A percentile compares a stretch with the other conserved stretches of the same genome.
Evolutionary conservation across 2,888 invertebrate genomes (phyloP).

Genomic region (Stenurella melanura): DNA sequence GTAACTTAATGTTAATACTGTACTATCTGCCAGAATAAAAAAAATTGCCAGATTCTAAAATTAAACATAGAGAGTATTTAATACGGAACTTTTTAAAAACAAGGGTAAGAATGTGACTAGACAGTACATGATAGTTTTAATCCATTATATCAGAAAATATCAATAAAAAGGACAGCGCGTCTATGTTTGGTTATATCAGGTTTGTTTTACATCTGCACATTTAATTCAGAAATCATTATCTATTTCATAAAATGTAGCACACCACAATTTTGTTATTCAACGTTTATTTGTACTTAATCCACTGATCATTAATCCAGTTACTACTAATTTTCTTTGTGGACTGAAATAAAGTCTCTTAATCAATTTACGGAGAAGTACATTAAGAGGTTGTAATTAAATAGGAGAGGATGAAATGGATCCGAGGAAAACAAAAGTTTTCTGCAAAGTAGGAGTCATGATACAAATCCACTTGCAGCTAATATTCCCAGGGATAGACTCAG

Average conservation of each 20-base stretch:
- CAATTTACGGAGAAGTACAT: conserved; percentile 25
- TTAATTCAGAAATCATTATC: background rate
- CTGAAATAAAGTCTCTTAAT: conserved; percentile 12
- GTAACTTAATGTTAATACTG: too few species aligned
- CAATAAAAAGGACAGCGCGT: too few species aligned
- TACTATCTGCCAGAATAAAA: too few species aligned
- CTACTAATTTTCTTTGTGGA: background rate
- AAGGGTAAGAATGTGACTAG: too few species aligned
- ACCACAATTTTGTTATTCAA: background rate
- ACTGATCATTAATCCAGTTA: conserved; percentile 18
- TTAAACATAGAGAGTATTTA: too few species aligned
- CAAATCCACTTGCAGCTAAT: conserved; percentile 22
- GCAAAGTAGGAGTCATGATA: background rate
- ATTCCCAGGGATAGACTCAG: background rate
- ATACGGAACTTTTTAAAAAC: too few species aligned
- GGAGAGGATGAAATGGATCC: conserved; percentile 2
- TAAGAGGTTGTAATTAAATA: conserved; percentile 26
- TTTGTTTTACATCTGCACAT: background rate
- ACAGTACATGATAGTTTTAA: too few species aligned
- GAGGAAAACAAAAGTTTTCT: conserved; percentile 20
- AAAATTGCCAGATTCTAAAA: too few species aligned
- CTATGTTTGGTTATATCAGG: too few species aligned
- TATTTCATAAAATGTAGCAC: background rate
- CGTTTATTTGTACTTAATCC: background rate
- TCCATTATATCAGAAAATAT: too few species aligned